Evolutionary conservation across 2,888 invertebrate species (phyloP), one percentile per base, ranked within the genome.

Genomic region (Drosophila helvetica): DNA sequence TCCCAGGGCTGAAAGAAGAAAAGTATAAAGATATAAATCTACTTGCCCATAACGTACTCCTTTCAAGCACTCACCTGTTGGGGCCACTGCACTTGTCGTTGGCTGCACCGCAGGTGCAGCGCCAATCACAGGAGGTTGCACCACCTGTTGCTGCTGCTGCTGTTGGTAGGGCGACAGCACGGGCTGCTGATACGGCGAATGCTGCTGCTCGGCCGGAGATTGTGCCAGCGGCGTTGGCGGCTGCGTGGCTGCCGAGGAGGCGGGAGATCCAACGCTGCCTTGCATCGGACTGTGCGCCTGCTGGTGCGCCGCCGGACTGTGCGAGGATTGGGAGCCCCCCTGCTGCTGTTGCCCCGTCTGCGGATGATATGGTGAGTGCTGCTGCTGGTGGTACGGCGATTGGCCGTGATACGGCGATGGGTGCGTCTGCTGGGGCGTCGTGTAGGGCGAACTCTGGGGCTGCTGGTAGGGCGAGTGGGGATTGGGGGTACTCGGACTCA

Each of bases 381-480:
- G 78, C 54, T 80, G 77, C 65, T 91, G 91, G 53, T 91, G 91
- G 68, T 90, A 91, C n/a, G 91, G 91, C 59, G 91, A 91, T 67
- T 89, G 90, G 48, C 80, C 90, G 69, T 89, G 91, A 83, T 92
- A 94, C 64, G 93, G 93, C 54, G 91, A 92, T 43, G 79, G 88
- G 10, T 86, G 86, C 0, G 86, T 80, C 18, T 66, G 66, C 43
- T 66, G 66, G 74, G 90, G 93, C 73, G 92, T 90, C 61, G 91
- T 89, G 60, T 92, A 92, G 30, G 93, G 94, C 51, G 93, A 93
- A 59, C 89, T 90, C 47, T 92, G 92, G 0, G 91, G 90, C 55
- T 92, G 94, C 88, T 93, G 93, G 84, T 93, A 94, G 1, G 93
- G 92, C 52, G 93, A 93, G 65, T 93, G 93, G 45, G 93, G 92